phyloP scores from a whole-genome alignment of 2,888 invertebrate genomes.

The Helleia helle region DNA sequence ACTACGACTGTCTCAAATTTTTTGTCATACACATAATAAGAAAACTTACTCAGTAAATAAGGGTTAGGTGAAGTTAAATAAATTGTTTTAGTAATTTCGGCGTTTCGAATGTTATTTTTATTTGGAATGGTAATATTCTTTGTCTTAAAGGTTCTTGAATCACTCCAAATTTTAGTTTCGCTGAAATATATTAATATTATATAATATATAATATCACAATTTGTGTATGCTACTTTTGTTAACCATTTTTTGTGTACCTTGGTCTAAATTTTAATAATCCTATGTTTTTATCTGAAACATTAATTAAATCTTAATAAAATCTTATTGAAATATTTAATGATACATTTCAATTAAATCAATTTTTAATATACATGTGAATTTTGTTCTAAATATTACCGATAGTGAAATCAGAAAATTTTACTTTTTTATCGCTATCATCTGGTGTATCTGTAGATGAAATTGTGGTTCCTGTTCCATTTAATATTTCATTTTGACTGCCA shows the following conservation, averaged over 20 bases:
- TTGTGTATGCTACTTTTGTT: not conserved
- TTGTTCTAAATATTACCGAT: conserved; percentile 37
- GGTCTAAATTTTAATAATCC: not conserved
- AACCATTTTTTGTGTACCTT: not conserved
- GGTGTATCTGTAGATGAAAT: conserved; percentile 26
- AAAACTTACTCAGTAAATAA: conserved; percentile 42
- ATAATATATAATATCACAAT: not conserved
- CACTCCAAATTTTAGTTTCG: not conserved
- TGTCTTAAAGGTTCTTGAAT: not conserved
- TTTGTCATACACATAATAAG: no score
- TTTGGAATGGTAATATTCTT: conserved; percentile 1
- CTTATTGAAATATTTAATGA: no score
- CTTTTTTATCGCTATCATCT: conserved; percentile 42
- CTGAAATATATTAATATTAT: not conserved
- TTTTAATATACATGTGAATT: conserved; percentile 3
- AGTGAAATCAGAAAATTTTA: conserved; percentile 42
- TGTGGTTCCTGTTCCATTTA: not conserved
- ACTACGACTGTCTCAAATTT: no score
- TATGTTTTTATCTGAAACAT: conserved; percentile 2
- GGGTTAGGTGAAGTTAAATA: conserved; percentile 35
- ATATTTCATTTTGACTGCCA: not conserved
- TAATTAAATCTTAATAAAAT: no score
- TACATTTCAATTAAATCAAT: not conserved
- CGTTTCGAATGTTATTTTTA: no score
- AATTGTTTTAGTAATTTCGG: conserved; percentile 17